phyloP scores from a whole-genome alignment of 2,888 invertebrate species.

The Argynnis bischoffii region DNA sequence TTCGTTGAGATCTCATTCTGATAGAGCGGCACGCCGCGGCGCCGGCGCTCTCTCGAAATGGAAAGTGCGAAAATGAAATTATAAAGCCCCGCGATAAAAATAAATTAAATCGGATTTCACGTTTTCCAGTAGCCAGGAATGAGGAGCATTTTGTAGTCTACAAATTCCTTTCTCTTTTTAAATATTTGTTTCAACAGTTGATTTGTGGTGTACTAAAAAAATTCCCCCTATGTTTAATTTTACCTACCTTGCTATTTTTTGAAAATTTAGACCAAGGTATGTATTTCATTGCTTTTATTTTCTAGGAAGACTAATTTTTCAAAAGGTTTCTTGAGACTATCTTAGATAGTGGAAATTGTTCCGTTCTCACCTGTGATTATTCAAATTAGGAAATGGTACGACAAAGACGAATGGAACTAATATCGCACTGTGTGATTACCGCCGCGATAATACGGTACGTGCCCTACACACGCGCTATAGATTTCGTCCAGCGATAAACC shows the following conservation, averaged over 20 bases:
- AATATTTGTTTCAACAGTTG: conserved; percentile 81
- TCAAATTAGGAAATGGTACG: conserved; percentile 80
- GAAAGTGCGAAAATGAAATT: conserved; percentile 83
- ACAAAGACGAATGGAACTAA: conserved; percentile 82
- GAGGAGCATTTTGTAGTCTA: conserved; percentile 76
- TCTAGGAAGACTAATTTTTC: conserved; percentile 1
- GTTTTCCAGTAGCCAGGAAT: conserved; percentile 77
- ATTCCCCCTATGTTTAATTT: conserved; percentile 72
- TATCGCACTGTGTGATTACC: conserved; percentile 75
- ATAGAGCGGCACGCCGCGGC: conserved; percentile 79
- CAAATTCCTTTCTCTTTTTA: conserved; percentile 77
- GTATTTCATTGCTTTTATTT: conserved; percentile 22
- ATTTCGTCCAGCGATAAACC: conserved; percentile 72
- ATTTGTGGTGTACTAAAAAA: conserved; percentile 79
- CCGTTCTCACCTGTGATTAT: conserved; percentile 80
- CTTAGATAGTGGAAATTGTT: conserved; percentile 23
- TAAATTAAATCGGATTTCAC: conserved; percentile 83
- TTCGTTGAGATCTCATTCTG: conserved; percentile 81
- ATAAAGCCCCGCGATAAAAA: conserved; percentile 82
- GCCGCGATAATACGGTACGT: conserved; percentile 69
- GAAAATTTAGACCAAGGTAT: conserved; percentile 21
- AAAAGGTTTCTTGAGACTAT: conserved; percentile 8
- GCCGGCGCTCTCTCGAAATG: conserved; percentile 78
- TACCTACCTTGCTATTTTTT: conserved; percentile 43
- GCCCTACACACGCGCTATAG: conserved; percentile 76